Evolutionary conservation across 2,888 invertebrate genomes (phyloP), one percentile per base, ranked within the genome.

Genomic region (Chromoteleia sp.): DNA sequence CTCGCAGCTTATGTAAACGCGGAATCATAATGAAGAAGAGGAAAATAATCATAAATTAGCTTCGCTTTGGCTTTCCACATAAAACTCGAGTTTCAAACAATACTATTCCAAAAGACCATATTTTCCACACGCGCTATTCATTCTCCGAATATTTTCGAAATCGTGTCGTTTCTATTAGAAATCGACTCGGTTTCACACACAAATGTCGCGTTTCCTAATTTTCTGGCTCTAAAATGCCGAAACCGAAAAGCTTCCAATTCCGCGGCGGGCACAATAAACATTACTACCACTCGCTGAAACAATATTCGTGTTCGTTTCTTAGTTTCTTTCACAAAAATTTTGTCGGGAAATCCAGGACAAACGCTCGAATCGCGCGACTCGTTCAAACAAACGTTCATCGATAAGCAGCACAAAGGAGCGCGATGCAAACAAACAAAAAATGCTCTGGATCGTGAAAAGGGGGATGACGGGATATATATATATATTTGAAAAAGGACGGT

Each of bases 381-480:
- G 15, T 7, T 45, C 45, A 14, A 48, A 50, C 30, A 36, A 48
- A 36, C 29, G 36, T 48, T 36, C 29, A 50, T 63, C 48, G 48
- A 63, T 33, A 63, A 63, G 17, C 30, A 19, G 48, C 19, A 33
- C 48, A 50, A 63, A 63, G 19, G 21, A 17, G 7, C 17, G 10
- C 41, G n/a, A 15, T 52, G 39, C 52, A 39, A 39, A 52, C 17
- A 65, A 39, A 67, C 39, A 67, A 67, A 67, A 48, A 63, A 14
- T 1, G 4, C 12, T 33, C 12, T 21, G 36, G 15, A 14, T 17
- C 63, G 21, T 36, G 56, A 33, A 56, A 68, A 68, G 7, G 17
- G 45, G 8, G 10, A 21, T 25, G 17, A 30, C 25, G 52, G 39
- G 10, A 54, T 25, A 29, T 39, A 48, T 48, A 52, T 15, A 52